phyloP scores from a whole-genome alignment of 1,140 invertebrate genomes.

The Zophobas morio region DNA sequence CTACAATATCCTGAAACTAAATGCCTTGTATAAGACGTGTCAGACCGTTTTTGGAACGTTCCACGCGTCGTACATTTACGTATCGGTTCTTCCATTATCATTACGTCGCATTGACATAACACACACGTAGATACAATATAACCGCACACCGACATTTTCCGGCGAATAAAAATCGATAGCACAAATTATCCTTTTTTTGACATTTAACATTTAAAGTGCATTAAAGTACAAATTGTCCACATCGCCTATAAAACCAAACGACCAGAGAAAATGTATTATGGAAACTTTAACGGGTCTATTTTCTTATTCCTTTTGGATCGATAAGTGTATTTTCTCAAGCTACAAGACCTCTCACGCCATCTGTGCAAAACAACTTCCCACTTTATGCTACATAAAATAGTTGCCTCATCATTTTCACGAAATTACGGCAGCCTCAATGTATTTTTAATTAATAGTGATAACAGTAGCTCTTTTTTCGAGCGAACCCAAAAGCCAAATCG shows the following conservation, averaged over 20 bases:
- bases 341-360: constrained; percentile 22
- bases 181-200: constrained; percentile 4
- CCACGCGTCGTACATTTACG: no score
- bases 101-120: not conserved
- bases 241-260: not conserved
- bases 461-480: no score
- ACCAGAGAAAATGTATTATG: constrained; percentile 12
- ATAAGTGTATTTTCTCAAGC: constrained; percentile 36
- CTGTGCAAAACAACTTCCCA: constrained; percentile 23
- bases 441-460: no score
- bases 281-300: constrained; percentile 5
- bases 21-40: not conserved
- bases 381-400: constrained; percentile 1
- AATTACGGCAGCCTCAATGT: no score
- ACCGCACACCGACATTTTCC: not conserved
- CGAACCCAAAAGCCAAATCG: not conserved
- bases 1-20: not conserved
- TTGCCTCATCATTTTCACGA: not conserved
- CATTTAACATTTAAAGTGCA: constrained; percentile 26
- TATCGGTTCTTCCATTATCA: no score
- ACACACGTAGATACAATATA: not conserved
- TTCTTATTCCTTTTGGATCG: constrained; percentile 34
- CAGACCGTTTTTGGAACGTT: no score
- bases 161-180: not conserved
- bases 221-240: constrained; percentile 8